Evolutionary conservation across 2,797 vertebrate species (phyloP).

Genomic region (Pseudomugil tenellus): DNA sequence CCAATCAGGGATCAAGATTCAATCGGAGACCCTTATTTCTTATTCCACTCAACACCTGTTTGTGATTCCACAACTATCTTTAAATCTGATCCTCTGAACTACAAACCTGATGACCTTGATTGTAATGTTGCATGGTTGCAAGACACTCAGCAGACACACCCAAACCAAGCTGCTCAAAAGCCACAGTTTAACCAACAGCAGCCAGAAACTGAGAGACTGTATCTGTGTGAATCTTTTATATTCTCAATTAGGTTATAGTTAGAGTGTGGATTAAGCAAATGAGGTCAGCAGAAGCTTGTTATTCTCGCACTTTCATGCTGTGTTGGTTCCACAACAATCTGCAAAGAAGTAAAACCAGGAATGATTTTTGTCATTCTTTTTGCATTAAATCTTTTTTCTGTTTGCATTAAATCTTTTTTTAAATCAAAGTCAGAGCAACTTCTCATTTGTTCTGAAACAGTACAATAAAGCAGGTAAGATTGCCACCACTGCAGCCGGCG

Average conservation of each 20-base stretch:
- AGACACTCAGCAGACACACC: background rate
- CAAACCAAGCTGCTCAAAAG: background rate
- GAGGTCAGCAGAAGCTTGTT: background rate
- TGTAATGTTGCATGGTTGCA: background rate
- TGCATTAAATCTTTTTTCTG: background rate
- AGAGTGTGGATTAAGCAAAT: constrained; percentile 1
- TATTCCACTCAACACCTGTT: background rate
- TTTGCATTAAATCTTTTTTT: background rate
- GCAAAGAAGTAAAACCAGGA: background rate
- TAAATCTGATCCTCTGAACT: background rate
- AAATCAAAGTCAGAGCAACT: background rate
- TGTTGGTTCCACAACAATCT: background rate
- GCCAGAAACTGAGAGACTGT: background rate
- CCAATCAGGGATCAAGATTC: background rate
- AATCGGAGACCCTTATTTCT: background rate
- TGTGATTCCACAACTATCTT: background rate
- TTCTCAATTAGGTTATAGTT: background rate
- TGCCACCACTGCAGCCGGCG: background rate
- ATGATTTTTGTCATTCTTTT: too few relatives aligned
- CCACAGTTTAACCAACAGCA: background rate
- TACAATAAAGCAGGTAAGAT: background rate
- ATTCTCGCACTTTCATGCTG: background rate
- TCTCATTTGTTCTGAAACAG: background rate
- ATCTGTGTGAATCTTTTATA: background rate
- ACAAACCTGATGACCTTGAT: background rate